Conservation (phyloP, 2,113 vertebrate genomes). For the Otocyon megalotis region DNA sequence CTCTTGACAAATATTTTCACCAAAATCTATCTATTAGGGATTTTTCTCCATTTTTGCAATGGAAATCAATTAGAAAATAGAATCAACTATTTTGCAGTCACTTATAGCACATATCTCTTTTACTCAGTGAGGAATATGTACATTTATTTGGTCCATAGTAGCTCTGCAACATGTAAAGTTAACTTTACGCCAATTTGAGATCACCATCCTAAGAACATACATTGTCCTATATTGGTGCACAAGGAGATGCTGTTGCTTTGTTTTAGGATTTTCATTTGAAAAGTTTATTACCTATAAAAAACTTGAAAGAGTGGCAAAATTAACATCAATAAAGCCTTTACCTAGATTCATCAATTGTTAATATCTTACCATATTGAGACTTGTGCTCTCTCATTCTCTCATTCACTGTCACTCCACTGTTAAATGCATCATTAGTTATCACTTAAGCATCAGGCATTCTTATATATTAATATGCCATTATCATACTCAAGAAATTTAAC, state of each 20-base stretch:
- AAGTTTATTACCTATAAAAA: slow-evolving; percentile 9
- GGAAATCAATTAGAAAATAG: neutral
- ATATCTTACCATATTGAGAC: neutral
- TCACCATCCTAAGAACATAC: neutral
- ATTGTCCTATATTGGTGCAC: neutral
- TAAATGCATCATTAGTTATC: slow-evolving; percentile 3
- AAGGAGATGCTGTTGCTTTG: neutral
- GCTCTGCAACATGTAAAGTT: neutral
- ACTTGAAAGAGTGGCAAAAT: neutral
- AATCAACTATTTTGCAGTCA: neutral
- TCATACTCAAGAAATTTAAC: slow-evolving; percentile 30
- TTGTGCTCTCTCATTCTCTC: too few species aligned
- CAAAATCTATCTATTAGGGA: neutral
- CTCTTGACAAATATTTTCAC: neutral
- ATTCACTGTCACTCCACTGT: neutral
- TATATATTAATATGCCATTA: slow-evolving; percentile 2
- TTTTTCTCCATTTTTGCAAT: neutral
- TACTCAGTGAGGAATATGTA: neutral
- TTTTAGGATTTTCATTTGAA: neutral
- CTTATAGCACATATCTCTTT: neutral
- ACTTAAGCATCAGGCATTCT: slow-evolving; percentile 17
- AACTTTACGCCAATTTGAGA: neutral
- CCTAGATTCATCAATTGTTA: slow-evolving; percentile 19
- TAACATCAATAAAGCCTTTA: neutral
- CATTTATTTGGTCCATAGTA: neutral